A percentile compares a stretch with the other conserved stretches of the same genome.
Conservation (phyloP, 2,888 invertebrate species). For the Xylocampa areola region DNA sequence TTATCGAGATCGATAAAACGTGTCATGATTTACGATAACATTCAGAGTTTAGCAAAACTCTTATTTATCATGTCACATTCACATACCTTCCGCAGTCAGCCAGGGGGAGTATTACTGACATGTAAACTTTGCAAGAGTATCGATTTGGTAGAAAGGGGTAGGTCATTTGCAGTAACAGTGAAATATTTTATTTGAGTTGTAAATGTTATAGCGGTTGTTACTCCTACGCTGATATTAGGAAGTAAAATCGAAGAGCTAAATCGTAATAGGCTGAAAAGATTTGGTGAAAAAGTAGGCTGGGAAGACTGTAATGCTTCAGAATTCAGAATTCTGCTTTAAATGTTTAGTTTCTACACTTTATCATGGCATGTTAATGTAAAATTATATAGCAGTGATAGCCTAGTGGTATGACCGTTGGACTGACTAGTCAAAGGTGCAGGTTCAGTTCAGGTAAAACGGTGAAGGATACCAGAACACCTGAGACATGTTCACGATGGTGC, state of each 20-base stretch:
- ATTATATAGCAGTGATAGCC: no score
- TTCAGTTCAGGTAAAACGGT: no score
- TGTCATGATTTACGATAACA: slow-evolving; percentile 63
- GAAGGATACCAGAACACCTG: no score
- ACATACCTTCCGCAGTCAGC: slow-evolving; percentile 33
- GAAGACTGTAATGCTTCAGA: no score
- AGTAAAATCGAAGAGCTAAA: slow-evolving; percentile 10
- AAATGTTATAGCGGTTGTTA: slow-evolving; percentile 28
- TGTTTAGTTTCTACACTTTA: no score
- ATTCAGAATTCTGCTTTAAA: no score
- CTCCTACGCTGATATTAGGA: slow-evolving; percentile 7
- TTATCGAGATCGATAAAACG: slow-evolving; percentile 60
- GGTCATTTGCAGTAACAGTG: slow-evolving; percentile 23
- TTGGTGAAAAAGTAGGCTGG: no score
- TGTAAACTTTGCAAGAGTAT: slow-evolving; percentile 39
- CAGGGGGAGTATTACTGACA: slow-evolving; percentile 36
- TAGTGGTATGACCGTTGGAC: no score
- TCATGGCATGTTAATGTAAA: no score
- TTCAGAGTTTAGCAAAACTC: slow-evolving; percentile 51
- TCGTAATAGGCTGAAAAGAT: background rate
- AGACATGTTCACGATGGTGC: no score
- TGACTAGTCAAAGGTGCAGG: no score
- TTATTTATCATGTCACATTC: slow-evolving; percentile 58
- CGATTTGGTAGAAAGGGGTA: slow-evolving; percentile 28
- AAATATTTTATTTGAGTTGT: slow-evolving; percentile 47